Evolutionary conservation across 2,113 vertebrate species (phyloP).

Genomic region (Mustelus asterias): DNA sequence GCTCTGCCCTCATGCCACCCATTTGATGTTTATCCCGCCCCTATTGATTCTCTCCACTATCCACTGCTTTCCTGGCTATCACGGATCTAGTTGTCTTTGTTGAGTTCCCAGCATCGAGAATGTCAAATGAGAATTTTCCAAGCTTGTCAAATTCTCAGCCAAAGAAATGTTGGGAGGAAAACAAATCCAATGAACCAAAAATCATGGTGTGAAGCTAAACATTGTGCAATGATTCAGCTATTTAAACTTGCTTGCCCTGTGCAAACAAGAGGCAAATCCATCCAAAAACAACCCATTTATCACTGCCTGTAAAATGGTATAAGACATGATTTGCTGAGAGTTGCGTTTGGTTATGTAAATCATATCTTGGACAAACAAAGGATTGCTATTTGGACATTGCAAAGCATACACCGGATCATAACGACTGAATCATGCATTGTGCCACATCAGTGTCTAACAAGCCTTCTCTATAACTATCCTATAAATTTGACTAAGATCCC

Average conservation of each 20-base stretch:
- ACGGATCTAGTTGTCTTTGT: not conserved
- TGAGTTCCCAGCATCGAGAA: not conserved
- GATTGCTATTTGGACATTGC: not conserved
- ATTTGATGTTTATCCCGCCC: not conserved
- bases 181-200: not conserved
- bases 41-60: not conserved
- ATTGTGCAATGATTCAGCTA: not conserved
- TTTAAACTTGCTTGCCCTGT: not conserved
- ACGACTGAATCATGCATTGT: not conserved
- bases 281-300: conserved; percentile 18
- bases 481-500: too few species aligned
- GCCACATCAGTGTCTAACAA: too few species aligned
- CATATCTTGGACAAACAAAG: not conserved
- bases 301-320: not conserved
- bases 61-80: not conserved
- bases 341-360: not conserved
- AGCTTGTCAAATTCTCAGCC: not conserved
- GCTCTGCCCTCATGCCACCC: too few species aligned
- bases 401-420: not conserved
- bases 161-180: not conserved
- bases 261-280: not conserved
- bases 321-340: not conserved
- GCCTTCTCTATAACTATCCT: too few species aligned
- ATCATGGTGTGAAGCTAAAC: not conserved
- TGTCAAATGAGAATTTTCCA: not conserved